Conservation (phyloP, 1,140 invertebrate species). For the Stegodyphus mimosarum region DNA sequence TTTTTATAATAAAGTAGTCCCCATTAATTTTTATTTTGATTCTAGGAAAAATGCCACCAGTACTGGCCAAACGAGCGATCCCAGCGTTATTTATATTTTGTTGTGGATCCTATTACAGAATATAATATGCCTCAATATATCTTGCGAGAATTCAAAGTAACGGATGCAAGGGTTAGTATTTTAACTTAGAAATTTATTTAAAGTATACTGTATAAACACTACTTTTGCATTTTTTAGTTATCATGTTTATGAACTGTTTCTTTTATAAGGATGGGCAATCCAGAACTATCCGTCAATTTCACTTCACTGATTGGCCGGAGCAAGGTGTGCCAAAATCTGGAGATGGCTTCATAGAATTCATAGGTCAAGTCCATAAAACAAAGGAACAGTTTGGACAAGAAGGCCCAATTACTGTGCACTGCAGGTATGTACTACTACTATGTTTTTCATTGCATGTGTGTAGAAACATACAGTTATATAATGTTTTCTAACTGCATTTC, state of each 20-base stretch:
- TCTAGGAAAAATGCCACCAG: conserved; percentile 92
- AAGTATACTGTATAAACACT: not conserved
- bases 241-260: not conserved
- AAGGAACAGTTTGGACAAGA: conserved; percentile 99
- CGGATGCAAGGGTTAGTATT: conserved; percentile 70
- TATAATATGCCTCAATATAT: conserved; percentile 99
- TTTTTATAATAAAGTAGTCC: not conserved
- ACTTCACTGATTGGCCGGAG: conserved; percentile 99
- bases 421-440: conserved; percentile 75
- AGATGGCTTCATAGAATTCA: conserved; percentile 97
- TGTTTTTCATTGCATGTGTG: not conserved
- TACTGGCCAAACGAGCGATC: conserved; percentile 99
- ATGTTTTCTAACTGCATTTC: too few relatives aligned
- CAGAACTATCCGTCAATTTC: conserved; percentile 96
- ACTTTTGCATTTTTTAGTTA: not conserved
- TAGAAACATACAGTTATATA: too few relatives aligned
- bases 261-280: conserved; percentile 86
- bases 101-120: conserved; percentile 98
- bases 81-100: conserved; percentile 91
- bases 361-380: conserved; percentile 99
- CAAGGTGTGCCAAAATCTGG: conserved; percentile 94
- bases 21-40: too few relatives aligned
- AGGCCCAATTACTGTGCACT: conserved; percentile 99
- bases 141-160: conserved; percentile 96
- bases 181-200: not conserved